Conservation (phyloP, 2,113 vertebrate species). For the Sigmodon hispidus region DNA sequence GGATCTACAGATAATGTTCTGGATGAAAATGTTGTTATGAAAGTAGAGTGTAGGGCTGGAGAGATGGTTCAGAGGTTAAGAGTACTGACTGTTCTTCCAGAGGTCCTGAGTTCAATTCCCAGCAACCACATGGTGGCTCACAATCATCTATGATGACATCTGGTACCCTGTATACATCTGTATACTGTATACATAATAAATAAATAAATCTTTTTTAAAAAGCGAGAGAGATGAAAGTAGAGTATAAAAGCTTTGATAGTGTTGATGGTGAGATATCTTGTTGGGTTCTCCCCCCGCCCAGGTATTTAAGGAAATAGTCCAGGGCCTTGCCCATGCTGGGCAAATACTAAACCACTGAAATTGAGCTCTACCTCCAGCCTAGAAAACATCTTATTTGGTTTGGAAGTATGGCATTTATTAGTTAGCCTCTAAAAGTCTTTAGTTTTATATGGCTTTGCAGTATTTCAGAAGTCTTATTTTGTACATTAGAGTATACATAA, state of each 20-base stretch:
- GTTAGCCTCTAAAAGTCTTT: constrained; percentile 23
- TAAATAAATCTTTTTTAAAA: too few species aligned
- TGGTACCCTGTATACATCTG: too few species aligned
- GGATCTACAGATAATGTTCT: background rate
- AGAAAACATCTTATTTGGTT: constrained; percentile 11
- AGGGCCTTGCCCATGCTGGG: background rate
- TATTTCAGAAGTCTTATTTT: constrained; percentile 50
- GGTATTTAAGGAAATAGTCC: background rate
- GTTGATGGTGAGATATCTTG: background rate
- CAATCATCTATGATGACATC: too few species aligned
- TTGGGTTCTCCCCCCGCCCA: background rate
- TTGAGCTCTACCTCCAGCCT: background rate
- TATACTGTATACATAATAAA: too few species aligned
- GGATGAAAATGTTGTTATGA: constrained; percentile 34
- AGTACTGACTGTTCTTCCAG: too few species aligned
- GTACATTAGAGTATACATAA: background rate
- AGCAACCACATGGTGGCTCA: too few species aligned
- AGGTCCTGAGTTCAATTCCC: too few species aligned
- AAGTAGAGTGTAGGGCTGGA: constrained; percentile 24
- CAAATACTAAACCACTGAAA: background rate
- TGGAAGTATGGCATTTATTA: constrained; percentile 46
- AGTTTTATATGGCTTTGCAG: constrained; percentile 16
- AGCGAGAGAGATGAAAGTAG: too few species aligned
- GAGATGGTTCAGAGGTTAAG: too few species aligned
- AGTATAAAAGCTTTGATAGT: constrained; percentile 46